phyloP scores from a whole-genome alignment of 2,113 vertebrate genomes.

The Brevimyrus niger region DNA sequence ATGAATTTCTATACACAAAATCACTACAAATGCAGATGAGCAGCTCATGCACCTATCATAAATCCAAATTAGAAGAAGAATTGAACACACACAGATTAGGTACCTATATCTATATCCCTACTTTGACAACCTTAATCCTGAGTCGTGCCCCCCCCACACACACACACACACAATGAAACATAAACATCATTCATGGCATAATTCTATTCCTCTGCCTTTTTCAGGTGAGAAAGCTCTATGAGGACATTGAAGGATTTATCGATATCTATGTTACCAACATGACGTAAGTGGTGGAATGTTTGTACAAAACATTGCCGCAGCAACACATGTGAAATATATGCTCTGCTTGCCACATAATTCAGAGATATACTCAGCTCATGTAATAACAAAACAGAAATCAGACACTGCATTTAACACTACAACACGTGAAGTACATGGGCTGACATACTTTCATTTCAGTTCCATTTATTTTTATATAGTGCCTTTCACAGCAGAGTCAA shows the following conservation, averaged over 20 bases:
- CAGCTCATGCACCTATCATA: neutral
- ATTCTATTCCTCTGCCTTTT: neutral
- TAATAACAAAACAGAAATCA: neutral
- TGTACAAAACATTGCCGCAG: neutral
- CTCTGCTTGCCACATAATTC: neutral
- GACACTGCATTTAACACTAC: neutral
- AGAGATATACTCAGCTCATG: neutral
- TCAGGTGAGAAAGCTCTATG: neutral
- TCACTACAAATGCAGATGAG: neutral
- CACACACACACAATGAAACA: neutral
- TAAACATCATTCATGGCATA: neutral
- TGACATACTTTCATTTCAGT: neutral
- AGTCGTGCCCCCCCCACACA: neutral
- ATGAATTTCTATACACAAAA: neutral
- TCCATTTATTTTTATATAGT: neutral
- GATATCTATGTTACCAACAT: constrained; percentile 15
- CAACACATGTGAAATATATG: neutral
- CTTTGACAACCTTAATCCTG: neutral
- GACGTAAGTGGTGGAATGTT: neutral
- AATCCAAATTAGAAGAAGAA: neutral
- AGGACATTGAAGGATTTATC: constrained; percentile 9
- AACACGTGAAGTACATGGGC: neutral
- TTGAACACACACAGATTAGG: neutral
- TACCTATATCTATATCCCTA: neutral
- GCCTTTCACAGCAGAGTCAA: neutral